Evolutionary conservation across 2,113 vertebrate species (phyloP), one percentile per base, ranked within the genome.

Genomic region (Entosphenus tridentatus): DNA sequence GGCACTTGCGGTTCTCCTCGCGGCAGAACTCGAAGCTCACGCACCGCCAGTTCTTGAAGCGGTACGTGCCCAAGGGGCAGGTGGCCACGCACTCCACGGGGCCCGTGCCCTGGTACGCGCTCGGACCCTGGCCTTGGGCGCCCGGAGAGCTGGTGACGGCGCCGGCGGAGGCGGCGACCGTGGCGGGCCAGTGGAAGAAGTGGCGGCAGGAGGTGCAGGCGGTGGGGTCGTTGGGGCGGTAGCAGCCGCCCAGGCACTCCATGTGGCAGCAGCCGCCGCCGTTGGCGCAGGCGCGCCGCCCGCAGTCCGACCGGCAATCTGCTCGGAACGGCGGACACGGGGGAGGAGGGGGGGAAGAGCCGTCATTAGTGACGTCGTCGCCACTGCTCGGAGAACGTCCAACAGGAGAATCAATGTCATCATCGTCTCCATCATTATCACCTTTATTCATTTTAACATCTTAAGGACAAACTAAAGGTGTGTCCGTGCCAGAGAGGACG

Each of bases 31-130:
- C 18, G 75, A 90, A 87, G 78, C 80, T 87, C 72, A 98, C 79
- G 0, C 93, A 98, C 72, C 90, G 86, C 93, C 93, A 98, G 56
- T 85, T 87, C 73, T 80, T 82, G 71, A 88, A 96, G 78, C 81
- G 79, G 10, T 84, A 89, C 78, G 82, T 82, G 0, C 83, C 84
- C 0, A 77, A 70, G 0, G 93, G 93, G 71, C 93, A 98, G 69
- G 18, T 78, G 2, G 84, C 85, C 75, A 96, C 77, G 0, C 93
- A 98, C 39, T 39, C 39, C 39, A 39, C 39, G 39, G 39, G 39
- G 39, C 39, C 39, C 73, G 78, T 80, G 2, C 81, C 86, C 12
- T 84, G 82, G 77, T 83, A 83, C 39, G 39, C 39, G 39, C 39
- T 39, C 39, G 4, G 39, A 39, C 39, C 39, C 39, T 39, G 39